Evolutionary conservation across 2,113 vertebrate genomes (phyloP), one percentile per base, ranked within the genome.

Genomic region (Camelus dromedarius): DNA sequence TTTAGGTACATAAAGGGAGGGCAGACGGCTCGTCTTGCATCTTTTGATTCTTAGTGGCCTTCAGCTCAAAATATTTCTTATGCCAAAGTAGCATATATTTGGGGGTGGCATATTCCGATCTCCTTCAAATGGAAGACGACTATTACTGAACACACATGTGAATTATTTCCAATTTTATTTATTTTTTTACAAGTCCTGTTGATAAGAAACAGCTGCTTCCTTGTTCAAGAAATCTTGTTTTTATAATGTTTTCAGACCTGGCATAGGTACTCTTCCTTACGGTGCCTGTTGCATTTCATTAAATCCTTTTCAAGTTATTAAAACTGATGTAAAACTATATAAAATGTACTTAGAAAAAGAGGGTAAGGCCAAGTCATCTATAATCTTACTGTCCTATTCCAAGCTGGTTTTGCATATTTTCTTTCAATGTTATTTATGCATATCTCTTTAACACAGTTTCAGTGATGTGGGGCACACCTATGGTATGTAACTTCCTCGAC

Each of bases 161-260:
- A 70, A 82, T 72, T 73, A 75, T 90, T 90, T 81, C 90, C 42
- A 93, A 52, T 81, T 89, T 75, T 80, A 82, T 12, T 54, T 73
- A 35, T 67, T 60, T 73, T 73, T 58, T 88, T 77, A 81, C 22
- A 58, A 85, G 46, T 70, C 60, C 24, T 86, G 16, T 30, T 38
- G n/a, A 35, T 38, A 72, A 85, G 35, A 67, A 70, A 38, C 5
- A 92, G 48, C 79, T 46, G 30, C n/a, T 80, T 92, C 20, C n/a
- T 89, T 70, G n/a, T 77, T 35, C 83, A 93, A 93, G 13, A 92
- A 83, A 77, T 60, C 69, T 64, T 64, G 56, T 77, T 77, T 58
- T 69, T 76, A 60, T 32, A 0, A 48, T 26, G 35, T 77, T 93
- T 93, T 76, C 73, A 84, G 12, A 79, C 15, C 52, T 64, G 18